These are phyloP conservation scores for Magallana nippona DNA, from an alignment of 2,888 invertebrate genomes.

Conservation along the genomic window DNA sequence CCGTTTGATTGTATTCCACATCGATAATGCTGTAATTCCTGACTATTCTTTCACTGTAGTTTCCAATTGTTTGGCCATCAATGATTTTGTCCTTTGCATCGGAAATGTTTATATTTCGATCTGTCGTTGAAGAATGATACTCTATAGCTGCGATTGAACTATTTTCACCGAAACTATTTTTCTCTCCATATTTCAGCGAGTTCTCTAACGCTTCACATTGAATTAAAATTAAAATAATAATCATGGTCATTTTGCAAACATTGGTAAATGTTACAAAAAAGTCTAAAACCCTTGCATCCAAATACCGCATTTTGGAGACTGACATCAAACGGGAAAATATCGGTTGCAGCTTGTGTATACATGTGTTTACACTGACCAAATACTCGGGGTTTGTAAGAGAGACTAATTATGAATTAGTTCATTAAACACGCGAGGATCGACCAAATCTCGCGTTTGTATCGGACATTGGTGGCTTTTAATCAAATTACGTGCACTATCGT, in stretches of 20 bases:
- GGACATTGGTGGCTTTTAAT: constrained; percentile 1
- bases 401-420: background rate
- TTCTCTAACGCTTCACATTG: background rate
- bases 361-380: background rate
- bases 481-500: constrained; percentile 13
- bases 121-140: background rate
- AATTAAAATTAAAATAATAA: background rate
- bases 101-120: too few species aligned
- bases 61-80: background rate
- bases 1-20: background rate
- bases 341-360: background rate
- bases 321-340: too few species aligned
- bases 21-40: background rate
- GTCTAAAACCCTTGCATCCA: too few species aligned
- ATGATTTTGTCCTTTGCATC: background rate
- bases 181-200: background rate
- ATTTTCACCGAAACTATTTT: background rate
- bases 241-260: background rate
- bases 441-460: background rate
- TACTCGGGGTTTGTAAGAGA: background rate
- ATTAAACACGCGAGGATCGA: background rate
- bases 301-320: too few species aligned
- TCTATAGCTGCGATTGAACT: background rate
- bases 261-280: background rate
- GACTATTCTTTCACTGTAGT: background rate